Conservation (phyloP, 2,888 invertebrate species). For the Achlya flavicornis region DNA sequence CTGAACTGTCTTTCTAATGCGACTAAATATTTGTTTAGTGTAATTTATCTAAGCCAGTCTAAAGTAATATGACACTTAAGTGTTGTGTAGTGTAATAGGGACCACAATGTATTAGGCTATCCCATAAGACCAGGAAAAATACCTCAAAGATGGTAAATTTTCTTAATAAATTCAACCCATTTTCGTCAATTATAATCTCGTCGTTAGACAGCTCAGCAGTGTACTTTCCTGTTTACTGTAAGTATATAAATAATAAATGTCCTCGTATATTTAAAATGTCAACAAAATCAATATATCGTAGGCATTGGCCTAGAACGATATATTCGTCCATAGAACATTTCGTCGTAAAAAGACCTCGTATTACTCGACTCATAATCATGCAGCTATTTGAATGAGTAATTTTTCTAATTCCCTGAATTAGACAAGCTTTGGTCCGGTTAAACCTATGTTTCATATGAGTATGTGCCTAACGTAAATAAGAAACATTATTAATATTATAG, state of each 20-base stretch:
- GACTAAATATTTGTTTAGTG: too few species aligned
- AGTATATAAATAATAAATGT: too few species aligned
- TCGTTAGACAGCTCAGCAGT: not conserved
- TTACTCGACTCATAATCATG: not conserved
- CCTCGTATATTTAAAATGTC: too few species aligned
- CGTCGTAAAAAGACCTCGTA: not conserved
- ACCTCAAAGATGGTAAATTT: not conserved
- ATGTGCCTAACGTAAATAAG: not conserved
- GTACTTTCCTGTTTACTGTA: not conserved
- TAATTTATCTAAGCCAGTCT: not conserved
- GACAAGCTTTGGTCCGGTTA: not conserved
- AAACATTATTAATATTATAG: not conserved
- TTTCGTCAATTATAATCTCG: conserved; percentile 3
- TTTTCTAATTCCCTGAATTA: not conserved
- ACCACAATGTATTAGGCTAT: not conserved
- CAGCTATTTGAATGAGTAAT: not conserved
- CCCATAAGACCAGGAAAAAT: not conserved
- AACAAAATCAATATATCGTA: too few species aligned
- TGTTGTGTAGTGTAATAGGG: not conserved
- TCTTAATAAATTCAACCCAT: not conserved
- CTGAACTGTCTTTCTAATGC: too few species aligned
- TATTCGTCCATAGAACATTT: not conserved
- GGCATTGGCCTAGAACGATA: too few species aligned
- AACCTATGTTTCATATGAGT: not conserved
- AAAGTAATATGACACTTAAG: not conserved